Base-by-base conservation (phyloP, 2,113 vertebrate species). In the Steatornis caripensis region DNA sequence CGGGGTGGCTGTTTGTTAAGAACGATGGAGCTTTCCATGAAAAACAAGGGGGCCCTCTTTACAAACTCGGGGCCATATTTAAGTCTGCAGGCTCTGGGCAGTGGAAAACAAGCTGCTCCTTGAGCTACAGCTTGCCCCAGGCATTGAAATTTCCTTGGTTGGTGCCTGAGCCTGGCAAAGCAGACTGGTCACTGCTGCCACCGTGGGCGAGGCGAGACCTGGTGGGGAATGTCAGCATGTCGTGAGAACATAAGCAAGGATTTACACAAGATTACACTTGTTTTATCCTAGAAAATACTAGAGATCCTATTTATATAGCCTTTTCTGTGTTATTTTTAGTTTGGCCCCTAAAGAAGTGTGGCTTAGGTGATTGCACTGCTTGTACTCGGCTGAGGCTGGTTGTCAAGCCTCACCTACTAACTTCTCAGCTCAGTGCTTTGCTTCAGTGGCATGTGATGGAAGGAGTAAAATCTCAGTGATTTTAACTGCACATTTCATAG, bases 371-470 rank as follows among this genome's bases (percentile, higher is more conserved):
- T 91, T 51, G 71, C 39, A 45, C 53, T 95, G 61, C 70, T 34
- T 43, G 74, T 85, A 82, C 66, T 93, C 29, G 14, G 48, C 78
- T 3, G 6, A 82, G 87, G 64, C 60, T 43, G 74, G 48, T 7
- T 81, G 78, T 75, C 74, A 78, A 87, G 43, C 48, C 24, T 71
- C 58, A 58, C 78, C 84, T 60, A 18, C 46, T 84, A 58, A 76
- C 70, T 95, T 54, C 65, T 89, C 65, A 55, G 87, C 93, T 96
- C 87, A 51, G 77, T 53, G 87, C 62, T 94, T 49, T 70, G 53
- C 74, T 91, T 83, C 82, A 13, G 65, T 82, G 78, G 51, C 61
- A 20, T 82, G 45, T 57, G 85, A 79, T 68, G 43, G 88, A 91
- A 83, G 74, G 57, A 85, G 70, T 85, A 55, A 87, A 76, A 92